Evolutionary conservation across 1,140 invertebrate species (phyloP).

Genomic region (Ladona fulva): DNA sequence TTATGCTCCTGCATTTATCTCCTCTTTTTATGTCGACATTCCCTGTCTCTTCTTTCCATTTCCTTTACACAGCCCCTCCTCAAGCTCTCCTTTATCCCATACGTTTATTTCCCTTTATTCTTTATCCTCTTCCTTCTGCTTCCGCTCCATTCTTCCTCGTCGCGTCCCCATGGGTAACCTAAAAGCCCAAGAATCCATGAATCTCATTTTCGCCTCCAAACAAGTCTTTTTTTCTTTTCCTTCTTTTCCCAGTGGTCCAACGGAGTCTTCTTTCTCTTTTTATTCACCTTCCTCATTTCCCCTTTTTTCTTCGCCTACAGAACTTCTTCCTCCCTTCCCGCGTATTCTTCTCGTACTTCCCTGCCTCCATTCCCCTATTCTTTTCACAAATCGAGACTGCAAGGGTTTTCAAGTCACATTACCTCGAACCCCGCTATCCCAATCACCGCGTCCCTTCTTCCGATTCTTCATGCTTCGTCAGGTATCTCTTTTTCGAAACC

Average conservation of each 20-base stretch:
- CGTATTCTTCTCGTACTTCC: background rate
- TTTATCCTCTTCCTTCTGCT: background rate
- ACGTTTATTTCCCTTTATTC: background rate
- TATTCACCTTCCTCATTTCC: no score
- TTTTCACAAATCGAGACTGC: background rate
- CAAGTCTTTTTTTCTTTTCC: background rate
- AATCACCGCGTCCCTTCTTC: no score
- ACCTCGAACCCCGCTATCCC: no score
- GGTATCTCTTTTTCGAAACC: no score
- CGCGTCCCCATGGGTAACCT: background rate
- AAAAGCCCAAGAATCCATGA: slow-evolving; percentile 4
- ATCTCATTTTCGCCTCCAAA: slow-evolving; percentile 9
- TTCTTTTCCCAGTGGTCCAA: no score
- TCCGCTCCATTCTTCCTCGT: background rate
- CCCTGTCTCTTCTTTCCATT: no score
- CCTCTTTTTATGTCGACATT: no score
- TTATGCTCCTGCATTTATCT: background rate
- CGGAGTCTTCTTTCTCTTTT: no score
- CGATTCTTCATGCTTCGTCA: no score
- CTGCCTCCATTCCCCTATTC: background rate
- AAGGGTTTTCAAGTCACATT: no score
- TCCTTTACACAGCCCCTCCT: background rate
- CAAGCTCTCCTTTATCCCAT: background rate
- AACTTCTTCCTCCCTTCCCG: background rate
- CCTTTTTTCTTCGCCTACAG: no score